Evolutionary conservation across 2,113 vertebrate species (phyloP).

Genomic region (Corvus cornix): DNA sequence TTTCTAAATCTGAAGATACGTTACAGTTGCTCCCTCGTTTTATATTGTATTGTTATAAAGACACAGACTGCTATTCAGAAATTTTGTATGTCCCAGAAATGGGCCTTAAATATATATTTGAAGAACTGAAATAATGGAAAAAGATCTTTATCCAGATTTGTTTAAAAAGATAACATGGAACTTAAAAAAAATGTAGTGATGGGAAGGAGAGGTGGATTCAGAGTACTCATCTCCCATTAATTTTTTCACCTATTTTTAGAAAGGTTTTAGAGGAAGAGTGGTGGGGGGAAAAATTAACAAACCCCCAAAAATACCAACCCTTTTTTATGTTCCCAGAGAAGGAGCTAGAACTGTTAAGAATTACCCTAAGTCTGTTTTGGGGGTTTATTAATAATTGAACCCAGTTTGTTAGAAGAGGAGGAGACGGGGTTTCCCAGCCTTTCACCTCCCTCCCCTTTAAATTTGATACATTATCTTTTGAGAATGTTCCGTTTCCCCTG

Average conservation of each 20-base stretch:
- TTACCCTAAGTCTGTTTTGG: neutral
- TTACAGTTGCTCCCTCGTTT: neutral
- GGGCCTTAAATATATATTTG: neutral
- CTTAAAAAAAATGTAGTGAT: neutral
- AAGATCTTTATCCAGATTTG: neutral
- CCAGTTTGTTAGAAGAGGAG: too few species aligned
- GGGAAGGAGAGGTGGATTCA: neutral
- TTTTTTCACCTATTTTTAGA: neutral
- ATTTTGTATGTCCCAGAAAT: neutral
- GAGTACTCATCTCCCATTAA: neutral
- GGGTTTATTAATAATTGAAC: too few species aligned
- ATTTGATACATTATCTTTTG: too few species aligned
- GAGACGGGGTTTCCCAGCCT: too few species aligned
- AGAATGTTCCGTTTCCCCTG: too few species aligned
- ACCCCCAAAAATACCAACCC: fast-evolving
- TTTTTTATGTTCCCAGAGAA: neutral
- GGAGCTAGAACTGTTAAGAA: neutral
- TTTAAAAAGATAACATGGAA: neutral
- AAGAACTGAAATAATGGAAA: neutral
- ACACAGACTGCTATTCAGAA: neutral
- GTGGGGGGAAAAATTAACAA: fast-evolving
- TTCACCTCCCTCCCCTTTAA: too few species aligned
- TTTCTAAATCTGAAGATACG: neutral
- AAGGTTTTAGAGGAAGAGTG: neutral
- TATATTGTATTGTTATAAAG: neutral